Base-by-base conservation (phyloP, 2,888 invertebrate genomes). In the Megamerina dolium region DNA sequence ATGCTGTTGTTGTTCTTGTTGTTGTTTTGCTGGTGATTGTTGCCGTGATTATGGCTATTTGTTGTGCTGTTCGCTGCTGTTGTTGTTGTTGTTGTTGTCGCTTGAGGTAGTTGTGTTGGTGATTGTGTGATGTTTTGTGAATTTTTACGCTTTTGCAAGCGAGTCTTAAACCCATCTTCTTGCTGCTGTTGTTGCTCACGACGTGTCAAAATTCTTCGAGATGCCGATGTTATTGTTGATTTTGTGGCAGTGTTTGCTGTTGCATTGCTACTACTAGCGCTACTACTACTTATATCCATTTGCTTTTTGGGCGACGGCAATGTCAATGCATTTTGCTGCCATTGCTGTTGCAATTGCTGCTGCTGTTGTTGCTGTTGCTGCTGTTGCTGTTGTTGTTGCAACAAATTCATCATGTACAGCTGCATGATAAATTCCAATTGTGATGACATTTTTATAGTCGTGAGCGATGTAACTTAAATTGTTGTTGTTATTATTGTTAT, bases 381-480 rank as follows among this genome's bases (percentile, higher is more conserved):
- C 6, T 61, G 66, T 5, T 63, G 62, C 2, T 64, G 62, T 29
- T 65, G 66, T 33, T 68, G 66, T 48, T 67, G 66, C 61, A 68
- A 50, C 52, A 67, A 55, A 48, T 68, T 68, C 66, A 68, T 68
- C 68, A 68, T 66, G 46, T 68, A 68, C 37, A 68, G 59, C 45
- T 68, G 68, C 68, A 68, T 68, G 32, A 66, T 57, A 42, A 69
- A 59, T 53, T 65, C 70, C 63, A 68, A 59, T 66, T 68, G 68
- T 41, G 61, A 61, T 27, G 66, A 61, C 68, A 68, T 68, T 45
- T 55, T 57, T 30, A 23, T 18, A 23, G 30, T 31, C 21, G 16
- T n/a, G n/a, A n/a, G n/a, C n/a, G n/a, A n/a, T n/a, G n/a, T n/a
- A n/a, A n/a, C n/a, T n/a, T n/a, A n/a, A n/a, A n/a, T n/a, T n/a